Conservation (phyloP, 2,113 vertebrate species). For the Tachuris rubrigastra region DNA sequence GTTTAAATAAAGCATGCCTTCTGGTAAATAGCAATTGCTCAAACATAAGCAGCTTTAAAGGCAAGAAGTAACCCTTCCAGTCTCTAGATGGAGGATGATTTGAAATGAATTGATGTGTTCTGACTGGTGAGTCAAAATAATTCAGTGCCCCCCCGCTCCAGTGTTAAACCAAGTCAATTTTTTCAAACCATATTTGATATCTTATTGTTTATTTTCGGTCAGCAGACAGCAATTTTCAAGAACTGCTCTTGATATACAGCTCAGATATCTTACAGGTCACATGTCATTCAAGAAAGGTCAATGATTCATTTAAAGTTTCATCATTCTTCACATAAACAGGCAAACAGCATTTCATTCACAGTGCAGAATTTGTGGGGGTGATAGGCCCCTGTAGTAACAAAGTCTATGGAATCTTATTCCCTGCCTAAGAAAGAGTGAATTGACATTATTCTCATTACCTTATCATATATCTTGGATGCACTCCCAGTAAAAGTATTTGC, state of each 20-base stretch:
- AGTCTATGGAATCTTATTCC: conserved; percentile 49
- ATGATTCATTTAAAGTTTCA: conserved; percentile 87
- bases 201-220: conserved; percentile 92
- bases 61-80: conserved; percentile 56
- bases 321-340: conserved; percentile 81
- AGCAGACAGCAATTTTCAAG: conserved; percentile 86
- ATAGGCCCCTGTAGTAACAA: conserved; percentile 42
- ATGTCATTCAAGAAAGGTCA: conserved; percentile 88
- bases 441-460: conserved; percentile 51
- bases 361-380: conserved; percentile 27
- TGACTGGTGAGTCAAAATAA: conserved; percentile 82
- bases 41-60: conserved; percentile 53
- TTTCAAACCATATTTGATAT: conserved; percentile 83
- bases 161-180: conserved; percentile 86
- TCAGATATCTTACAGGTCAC: conserved; percentile 84
- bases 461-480: neutral
- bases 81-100: conserved; percentile 70
- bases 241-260: conserved; percentile 78
- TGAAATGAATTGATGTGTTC: conserved; percentile 80
- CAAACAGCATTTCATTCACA: conserved; percentile 75
- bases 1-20: conserved; percentile 65
- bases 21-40: conserved; percentile 51
- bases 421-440: conserved; percentile 47
- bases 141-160: conserved; percentile 68
- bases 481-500: conserved; percentile 14